Evolutionary conservation across 2,113 vertebrate species (phyloP), one percentile per base, ranked within the genome.

Genomic region (Sigmodon hispidus): DNA sequence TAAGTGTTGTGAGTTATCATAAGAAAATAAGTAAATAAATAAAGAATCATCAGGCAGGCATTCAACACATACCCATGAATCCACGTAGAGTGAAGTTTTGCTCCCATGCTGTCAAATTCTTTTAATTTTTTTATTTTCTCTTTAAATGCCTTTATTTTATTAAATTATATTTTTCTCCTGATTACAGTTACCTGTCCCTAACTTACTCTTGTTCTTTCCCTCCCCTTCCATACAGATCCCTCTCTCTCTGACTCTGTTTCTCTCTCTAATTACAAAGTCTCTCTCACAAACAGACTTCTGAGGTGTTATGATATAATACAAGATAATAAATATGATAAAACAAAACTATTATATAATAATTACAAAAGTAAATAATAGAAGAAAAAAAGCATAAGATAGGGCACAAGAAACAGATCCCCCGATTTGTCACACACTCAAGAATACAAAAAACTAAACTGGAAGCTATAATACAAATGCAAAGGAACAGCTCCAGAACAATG

Each of bases 1-100:
- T 48, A 65, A 90, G 90, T 91, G 79, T 96, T 97, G 93, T 93
- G 40, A 95, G 52, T 87, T 90, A 93, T 91, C 65, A 55, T 40
- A 87, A 91, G 65, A 65, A 11, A 75, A 48, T 16, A 36, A 6
- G 4, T 96, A 75, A 89, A 88, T 90, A 93, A 91, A 87, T 50
- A 73, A 17, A 50, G 5, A 69, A 5, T 92, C 24, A 88, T 55
- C 48, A 63, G 17, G 22, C 0, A 89, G 89, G 1, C 17, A 77
- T 73, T 80, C 63, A 70, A 76, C 16, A 63, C 29, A 17, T 15
- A 83, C n/a, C 4, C 19, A 10, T 90, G 76, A 79, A 90, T 34
- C 26, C 29, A 50, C 6, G 50, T 7, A 8, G 0, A 50, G 12
- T 69, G n/a, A 81, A 4, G 2, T 24, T 10, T 92, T 26, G n/a